phyloP scores from a whole-genome alignment of 2,113 vertebrate species.

The Phaethon lepturus region DNA sequence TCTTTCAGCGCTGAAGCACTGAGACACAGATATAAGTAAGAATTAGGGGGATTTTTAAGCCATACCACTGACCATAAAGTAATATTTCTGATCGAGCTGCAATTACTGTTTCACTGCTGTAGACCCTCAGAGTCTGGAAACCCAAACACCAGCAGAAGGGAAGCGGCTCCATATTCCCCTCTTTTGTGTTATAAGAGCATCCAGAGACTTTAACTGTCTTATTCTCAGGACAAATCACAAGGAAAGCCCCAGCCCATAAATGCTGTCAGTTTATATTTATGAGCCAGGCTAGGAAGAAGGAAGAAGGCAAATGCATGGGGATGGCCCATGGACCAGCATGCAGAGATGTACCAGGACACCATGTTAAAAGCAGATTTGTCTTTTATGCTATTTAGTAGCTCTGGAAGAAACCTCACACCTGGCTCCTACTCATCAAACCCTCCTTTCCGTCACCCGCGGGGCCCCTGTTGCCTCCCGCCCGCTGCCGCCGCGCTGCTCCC shows the following conservation, averaged over 20 bases:
- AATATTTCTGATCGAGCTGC: neutral
- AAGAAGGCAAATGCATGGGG: neutral
- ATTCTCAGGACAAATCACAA: neutral
- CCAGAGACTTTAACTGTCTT: neutral
- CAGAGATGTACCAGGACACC: rapidly evolving
- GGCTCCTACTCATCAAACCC: neutral
- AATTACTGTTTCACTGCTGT: neutral
- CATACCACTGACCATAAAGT: neutral
- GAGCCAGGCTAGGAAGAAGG: neutral
- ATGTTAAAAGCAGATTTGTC: neutral
- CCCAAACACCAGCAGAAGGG: rapidly evolving
- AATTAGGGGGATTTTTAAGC: neutral
- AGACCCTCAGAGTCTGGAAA: neutral
- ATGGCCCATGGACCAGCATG: neutral
- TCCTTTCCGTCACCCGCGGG: neutral
- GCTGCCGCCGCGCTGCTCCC: rapidly evolving
- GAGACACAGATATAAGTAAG: neutral
- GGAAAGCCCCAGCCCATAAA: neutral
- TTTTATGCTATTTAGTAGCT: neutral
- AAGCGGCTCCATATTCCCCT: neutral
- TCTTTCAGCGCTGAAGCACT: neutral
- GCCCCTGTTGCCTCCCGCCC: rapidly evolving
- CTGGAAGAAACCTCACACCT: neutral
- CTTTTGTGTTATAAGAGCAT: neutral
- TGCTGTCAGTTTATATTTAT: rapidly evolving